Conservation (phyloP, 1,140 invertebrate species). For the Bombus breviceps region DNA sequence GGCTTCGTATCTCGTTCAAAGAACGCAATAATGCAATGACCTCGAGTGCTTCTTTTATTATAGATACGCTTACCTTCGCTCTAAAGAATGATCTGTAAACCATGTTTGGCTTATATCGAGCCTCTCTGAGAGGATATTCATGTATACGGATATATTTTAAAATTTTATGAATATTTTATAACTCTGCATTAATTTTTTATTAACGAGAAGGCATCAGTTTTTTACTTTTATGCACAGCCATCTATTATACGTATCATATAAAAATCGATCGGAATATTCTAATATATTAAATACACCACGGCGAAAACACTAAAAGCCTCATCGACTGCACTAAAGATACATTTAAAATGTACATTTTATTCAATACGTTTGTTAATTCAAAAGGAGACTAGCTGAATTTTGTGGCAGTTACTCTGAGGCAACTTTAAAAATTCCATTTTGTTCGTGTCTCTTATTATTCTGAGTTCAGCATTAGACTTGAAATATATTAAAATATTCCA, state of each 20-base stretch:
- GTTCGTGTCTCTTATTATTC: neutral
- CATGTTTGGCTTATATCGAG: neutral
- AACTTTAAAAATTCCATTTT: neutral
- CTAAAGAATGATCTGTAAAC: neutral
- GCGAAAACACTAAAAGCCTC: neutral
- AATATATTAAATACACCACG: neutral
- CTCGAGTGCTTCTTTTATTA: neutral
- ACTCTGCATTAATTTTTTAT: neutral
- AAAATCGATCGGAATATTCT: neutral
- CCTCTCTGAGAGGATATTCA: neutral
- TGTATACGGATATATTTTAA: neutral
- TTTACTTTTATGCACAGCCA: neutral
- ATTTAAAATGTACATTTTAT: neutral
- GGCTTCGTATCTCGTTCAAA: neutral
- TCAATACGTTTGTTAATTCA: neutral
- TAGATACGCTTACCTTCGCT: neutral
- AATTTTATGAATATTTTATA: slow-evolving; percentile 8
- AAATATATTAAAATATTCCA: neutral
- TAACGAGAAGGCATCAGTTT: neutral
- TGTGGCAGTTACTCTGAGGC: neutral
- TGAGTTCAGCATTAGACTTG: neutral
- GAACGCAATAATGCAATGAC: neutral
- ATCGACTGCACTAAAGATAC: neutral
- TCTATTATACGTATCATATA: neutral
- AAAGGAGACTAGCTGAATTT: too few species aligned